Base-by-base conservation (phyloP, 2,888 invertebrate species). In the Himalopsyche tibetana region DNA sequence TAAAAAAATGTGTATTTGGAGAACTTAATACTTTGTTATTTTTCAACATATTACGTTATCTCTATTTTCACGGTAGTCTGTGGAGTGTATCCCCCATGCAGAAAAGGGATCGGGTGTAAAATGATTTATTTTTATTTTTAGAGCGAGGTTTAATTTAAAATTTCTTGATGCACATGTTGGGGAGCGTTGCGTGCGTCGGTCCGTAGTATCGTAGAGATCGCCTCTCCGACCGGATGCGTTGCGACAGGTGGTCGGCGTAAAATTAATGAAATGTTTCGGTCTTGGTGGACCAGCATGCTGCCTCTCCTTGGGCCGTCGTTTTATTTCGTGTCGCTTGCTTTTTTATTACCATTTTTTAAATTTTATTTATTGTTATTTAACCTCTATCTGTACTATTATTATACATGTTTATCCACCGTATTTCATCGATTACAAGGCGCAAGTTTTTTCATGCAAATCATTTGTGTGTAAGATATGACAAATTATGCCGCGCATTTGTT, bases 221-320 rank as follows among this genome's bases (percentile, higher is more conserved):
- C 36, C 36, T 74, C 15, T 38, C 12, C 28, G 38, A 38, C 83
- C 83, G 86, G 86, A 86, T 86, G 86, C 11, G 38, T 82, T 74
- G 79, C 38, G 82, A 84, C 86, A 86, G 86, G 86, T 86, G 86
- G 55, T 82, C 55, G 51, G 40, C 82, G 36, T 69, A 84, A 55
- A 85, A 86, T 84, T 86, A 84, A 86, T 86, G 83, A 80, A 86
- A 86, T 86, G 86, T 86, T 86, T 86, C 80, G 69, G 80, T 84
- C 45, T 74, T 36, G 3, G 74, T 74, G 74, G 38, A 74, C 38
- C 74, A 36, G 74, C 74, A 36, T 4, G 74, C 74, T 36, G 74
- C 74, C 9, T 74, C 74, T 74, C 74, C 38, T 36, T 74, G 74
- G 74, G 74, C 15, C 38, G 74, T 74, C 74, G 12, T 63, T 36